Percentiles rank a stretch among this genome's conserved stretches.
Evolutionary conservation across 2,113 vertebrate genomes (phyloP).

Genomic region (Melanotaenia duboulayi): DNA sequence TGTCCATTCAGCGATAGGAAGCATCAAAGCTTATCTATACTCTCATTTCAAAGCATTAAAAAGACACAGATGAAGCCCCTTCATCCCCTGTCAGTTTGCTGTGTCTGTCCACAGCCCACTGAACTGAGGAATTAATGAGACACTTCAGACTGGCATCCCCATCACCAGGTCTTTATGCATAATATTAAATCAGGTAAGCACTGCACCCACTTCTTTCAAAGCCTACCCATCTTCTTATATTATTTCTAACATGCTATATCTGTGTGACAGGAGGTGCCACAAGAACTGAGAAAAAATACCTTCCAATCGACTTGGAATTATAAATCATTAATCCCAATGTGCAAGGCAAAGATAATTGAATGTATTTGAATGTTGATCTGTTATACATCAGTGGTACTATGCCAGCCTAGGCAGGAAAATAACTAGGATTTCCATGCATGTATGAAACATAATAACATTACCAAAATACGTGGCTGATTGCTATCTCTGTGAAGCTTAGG

Average conservation of each 20-base stretch:
- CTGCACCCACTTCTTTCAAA: constrained; percentile 35
- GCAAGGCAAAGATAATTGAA: constrained; percentile 62
- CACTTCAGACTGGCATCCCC: constrained; percentile 62
- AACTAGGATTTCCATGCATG: constrained; percentile 16
- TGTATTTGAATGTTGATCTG: constrained; percentile 54
- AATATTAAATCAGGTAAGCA: constrained; percentile 67
- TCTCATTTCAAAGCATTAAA: constrained; percentile 64
- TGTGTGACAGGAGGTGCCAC: constrained; percentile 40
- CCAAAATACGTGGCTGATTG: constrained; percentile 27
- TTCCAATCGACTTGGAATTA: constrained; percentile 31
- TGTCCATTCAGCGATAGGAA: constrained; percentile 62
- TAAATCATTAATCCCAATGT: constrained; percentile 68
- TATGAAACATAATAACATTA: constrained; percentile 14
- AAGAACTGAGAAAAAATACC: constrained; percentile 40
- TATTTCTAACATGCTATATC: constrained; percentile 42
- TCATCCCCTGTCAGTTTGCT: constrained; percentile 71
- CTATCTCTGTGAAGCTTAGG: not conserved
- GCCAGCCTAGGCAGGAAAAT: not conserved
- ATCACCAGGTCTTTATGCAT: constrained; percentile 61
- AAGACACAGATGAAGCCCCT: constrained; percentile 55
- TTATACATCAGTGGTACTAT: constrained; percentile 18
- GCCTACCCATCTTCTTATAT: constrained; percentile 30
- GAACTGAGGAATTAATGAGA: constrained; percentile 81
- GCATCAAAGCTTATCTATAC: constrained; percentile 67
- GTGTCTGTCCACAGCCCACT: constrained; percentile 72